Base-by-base conservation (phyloP, 2,888 invertebrate species). In the Shargacucullia verbasci region DNA sequence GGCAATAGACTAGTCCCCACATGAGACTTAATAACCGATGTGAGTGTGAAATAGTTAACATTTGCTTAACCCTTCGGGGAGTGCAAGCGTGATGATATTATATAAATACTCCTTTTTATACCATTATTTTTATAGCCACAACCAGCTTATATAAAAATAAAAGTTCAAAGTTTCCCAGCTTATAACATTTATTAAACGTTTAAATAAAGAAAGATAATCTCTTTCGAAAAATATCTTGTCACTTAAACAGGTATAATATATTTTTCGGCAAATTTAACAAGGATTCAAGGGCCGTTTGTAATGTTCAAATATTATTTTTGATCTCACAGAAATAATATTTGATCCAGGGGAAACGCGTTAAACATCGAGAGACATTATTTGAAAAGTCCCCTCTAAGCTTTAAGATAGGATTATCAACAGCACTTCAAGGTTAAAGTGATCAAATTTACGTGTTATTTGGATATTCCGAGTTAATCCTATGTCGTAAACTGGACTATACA, bases 261-360 rank as follows among this genome's bases (percentile, higher is more conserved):
- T 46, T n/a, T n/a, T n/a, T n/a, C n/a, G n/a, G 15, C 35, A 35
- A 50, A 40, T 20, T 10, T n/a, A 38, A 48, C 35, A 35, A 11
- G 35, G 14, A 31, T 52, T 40, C 31, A 39, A 54, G 37, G 15
- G 50, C 49, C 34, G 14, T 52, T 48, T 39, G 2, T 33, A 25
- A n/a, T n/a, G 34, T 7, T 35, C 35, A 38, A 68, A 71, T 65
- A 55, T 52, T 71, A 65, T 53, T 55, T 50, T 4, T 20, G 20
- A 20, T 20, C 2, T 20, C 4, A 20, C 20, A 20, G 20, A 20
- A 20, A 20, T 20, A 20, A 45, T 34, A 45, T 39, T 34, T 9
- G 33, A 48, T 38, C 45, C 25, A 37, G 13, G 2, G 15, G 43
- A 39, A 70, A 37, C 14, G 11, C 56, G 43, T 47, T 53, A 33